Evolutionary conservation across 2,888 invertebrate genomes (phyloP).

Genomic region (Drosophila macrospina): DNA sequence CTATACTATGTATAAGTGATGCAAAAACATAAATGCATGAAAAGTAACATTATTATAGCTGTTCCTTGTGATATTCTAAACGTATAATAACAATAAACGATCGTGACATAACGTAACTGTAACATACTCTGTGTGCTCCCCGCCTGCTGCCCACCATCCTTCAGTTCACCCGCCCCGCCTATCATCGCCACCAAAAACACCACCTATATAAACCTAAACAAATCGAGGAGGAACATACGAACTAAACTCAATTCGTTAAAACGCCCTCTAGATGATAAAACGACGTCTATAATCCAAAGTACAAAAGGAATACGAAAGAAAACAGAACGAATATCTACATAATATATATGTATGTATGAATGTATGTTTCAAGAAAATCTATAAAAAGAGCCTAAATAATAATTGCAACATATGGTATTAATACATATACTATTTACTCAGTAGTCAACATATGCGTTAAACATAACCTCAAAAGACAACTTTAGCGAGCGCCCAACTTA

Average conservation of each 20-base stretch:
- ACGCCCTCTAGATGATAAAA: slow-evolving; percentile 46
- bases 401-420: slow-evolving; percentile 79
- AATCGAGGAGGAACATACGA: slow-evolving; percentile 10
- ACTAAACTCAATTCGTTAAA: slow-evolving; percentile 24
- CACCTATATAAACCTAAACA: slow-evolving; percentile 25
- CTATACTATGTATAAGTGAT: slow-evolving; percentile 23
- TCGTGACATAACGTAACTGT: slow-evolving; percentile 21
- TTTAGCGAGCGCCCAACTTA: too few species aligned
- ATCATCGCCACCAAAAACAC: slow-evolving; percentile 63
- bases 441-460: slow-evolving; percentile 53
- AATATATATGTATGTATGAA: slow-evolving; percentile 6
- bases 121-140: slow-evolving; percentile 38
- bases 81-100: slow-evolving; percentile 35
- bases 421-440: slow-evolving; percentile 52
- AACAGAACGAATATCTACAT: slow-evolving; percentile 28
- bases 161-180: slow-evolving; percentile 42
- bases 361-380: slow-evolving; percentile 12
- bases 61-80: slow-evolving; percentile 60
- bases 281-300: slow-evolving; percentile 78
- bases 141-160: slow-evolving; percentile 53
- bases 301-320: slow-evolving; percentile 62
- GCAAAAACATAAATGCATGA: slow-evolving; percentile 9
- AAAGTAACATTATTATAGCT: slow-evolving; percentile 31
- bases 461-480: slow-evolving; percentile 56
- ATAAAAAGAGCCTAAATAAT: slow-evolving; percentile 43